Evolutionary conservation across 2,797 vertebrate species (phyloP).

Genomic region (Leptatherina wallacei): DNA sequence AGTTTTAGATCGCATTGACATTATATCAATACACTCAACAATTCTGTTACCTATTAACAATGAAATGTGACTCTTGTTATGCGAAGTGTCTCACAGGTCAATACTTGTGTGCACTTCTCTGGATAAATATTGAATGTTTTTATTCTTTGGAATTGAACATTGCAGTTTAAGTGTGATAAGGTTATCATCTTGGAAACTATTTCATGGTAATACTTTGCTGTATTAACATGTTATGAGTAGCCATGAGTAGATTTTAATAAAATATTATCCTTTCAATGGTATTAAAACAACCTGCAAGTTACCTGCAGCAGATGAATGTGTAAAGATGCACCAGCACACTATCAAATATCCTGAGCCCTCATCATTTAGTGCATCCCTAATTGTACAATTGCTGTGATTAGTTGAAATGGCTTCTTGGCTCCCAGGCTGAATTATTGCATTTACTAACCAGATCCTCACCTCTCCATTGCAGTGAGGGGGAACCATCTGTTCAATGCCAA

Average conservation of each 20-base stretch:
- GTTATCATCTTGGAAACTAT: background rate
- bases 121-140: background rate
- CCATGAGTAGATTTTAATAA: background rate
- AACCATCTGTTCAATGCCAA: conserved; percentile 32
- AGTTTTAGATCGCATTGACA: background rate
- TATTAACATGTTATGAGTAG: background rate
- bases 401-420: conserved; percentile 54
- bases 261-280: background rate
- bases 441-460: conserved; percentile 41
- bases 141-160: conserved; percentile 14
- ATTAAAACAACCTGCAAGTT: conserved; percentile 5
- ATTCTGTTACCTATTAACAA: background rate
- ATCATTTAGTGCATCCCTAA: conserved; percentile 45
- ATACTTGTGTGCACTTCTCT: background rate
- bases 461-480: conserved; percentile 24
- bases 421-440: conserved; percentile 41
- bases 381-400: conserved; percentile 56
- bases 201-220: background rate
- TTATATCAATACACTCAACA: background rate
- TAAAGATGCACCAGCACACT: conserved; percentile 1
- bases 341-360: conserved; percentile 32
- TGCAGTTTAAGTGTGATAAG: background rate
- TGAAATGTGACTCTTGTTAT: background rate
- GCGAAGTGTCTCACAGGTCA: background rate
- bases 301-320: background rate